Base-by-base conservation (phyloP, 2,888 invertebrate genomes). In the Yponomeuta plumbellus region DNA sequence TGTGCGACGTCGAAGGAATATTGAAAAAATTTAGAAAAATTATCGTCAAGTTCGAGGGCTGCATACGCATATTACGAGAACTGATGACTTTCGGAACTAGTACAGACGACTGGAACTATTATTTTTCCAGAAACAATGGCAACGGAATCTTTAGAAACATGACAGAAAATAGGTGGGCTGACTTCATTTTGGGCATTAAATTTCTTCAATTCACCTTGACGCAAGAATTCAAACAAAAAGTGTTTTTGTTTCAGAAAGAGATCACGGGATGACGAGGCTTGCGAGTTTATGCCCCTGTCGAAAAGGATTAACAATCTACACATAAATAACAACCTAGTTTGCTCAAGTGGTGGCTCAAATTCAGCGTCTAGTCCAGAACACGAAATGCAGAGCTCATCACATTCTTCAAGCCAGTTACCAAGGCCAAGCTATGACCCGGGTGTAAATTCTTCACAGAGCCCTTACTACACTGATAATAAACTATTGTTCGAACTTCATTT, bases 271-370 rank as follows among this genome's bases (percentile, higher is more conserved):
- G 96, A 96, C 76, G 96, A 96, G 73, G 92, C 93, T 56, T 93
- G 93, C 76, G 97, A 97, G 78, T 97, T 97, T 76, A 95, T 96
- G 92, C 97, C 97, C 66, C 86, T 97, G 66, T 97, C 97, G 17
- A 97, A 97, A 84, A 93, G 97, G 77, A 97, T 97, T 75, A 97
- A 97, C 82, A 97, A 97, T 88, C 92, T 97, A 66, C 97, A 97
- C 78, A 94, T 97, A 74, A 95, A 95, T 79, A 93, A 93, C 80
- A 92, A 83, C 71, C 77, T 90, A 52, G 74, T 77, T n/a, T 82
- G 73, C 71, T 71, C 79, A 64, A 73, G 73, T 71, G 68, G 73
- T 70, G 71, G 77, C 67, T 84, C 82, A 71, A 73, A 76, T 57
- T 80, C 80, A 75, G 83, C 83, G 70, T 71, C 80, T 76, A 85